Conservation (phyloP, 2,113 vertebrate species). For the Austrofundulus limnaeus region DNA sequence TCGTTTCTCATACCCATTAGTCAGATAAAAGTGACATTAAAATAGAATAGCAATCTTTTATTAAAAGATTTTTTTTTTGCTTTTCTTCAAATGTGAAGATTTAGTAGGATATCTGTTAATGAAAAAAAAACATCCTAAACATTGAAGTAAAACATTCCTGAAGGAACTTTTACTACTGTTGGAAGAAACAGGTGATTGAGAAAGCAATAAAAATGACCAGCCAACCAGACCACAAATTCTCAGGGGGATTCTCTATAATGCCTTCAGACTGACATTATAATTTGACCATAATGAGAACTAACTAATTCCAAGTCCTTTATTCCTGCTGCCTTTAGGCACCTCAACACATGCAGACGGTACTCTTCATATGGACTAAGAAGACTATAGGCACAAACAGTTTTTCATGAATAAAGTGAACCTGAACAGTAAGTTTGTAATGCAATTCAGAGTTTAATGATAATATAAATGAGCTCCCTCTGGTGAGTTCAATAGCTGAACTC, state of each 20-base stretch:
- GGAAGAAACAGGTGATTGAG: neutral
- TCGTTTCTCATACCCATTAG: no score
- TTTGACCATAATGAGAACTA: neutral
- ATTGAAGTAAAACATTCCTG: no score
- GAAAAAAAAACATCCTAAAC: no score
- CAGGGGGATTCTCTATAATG: neutral
- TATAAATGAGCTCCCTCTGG: conserved; percentile 9
- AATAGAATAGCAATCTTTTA: no score
- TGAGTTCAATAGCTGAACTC: conserved; percentile 28
- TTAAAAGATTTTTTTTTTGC: no score
- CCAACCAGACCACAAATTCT: neutral
- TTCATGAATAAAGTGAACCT: neutral
- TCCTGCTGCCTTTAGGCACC: neutral
- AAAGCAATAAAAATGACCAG: neutral
- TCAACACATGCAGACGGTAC: neutral
- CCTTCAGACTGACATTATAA: neutral
- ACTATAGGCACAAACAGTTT: neutral
- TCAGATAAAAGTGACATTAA: no score
- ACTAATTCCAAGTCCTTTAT: neutral
- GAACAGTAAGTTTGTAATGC: neutral
- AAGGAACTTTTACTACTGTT: neutral
- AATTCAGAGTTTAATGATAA: conserved; percentile 1
- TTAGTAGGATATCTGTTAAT: no score
- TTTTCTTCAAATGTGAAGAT: no score
- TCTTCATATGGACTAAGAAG: neutral